phyloP scores from a whole-genome alignment of 2,113 vertebrate species.

The Etheostoma spectabile region DNA sequence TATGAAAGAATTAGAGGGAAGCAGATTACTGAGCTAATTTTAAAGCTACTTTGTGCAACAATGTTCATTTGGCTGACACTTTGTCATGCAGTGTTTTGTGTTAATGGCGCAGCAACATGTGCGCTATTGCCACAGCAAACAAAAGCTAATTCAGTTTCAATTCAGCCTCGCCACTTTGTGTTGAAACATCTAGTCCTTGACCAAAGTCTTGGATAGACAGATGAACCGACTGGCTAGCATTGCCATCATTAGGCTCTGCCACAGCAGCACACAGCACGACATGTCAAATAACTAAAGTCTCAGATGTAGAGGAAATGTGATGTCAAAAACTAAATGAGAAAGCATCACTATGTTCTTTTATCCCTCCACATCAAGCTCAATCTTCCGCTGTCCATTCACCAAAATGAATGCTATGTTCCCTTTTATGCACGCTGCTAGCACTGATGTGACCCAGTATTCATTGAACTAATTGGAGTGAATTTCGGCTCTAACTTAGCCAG shows the following conservation, averaged over 20 bases:
- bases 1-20: background rate
- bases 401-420: background rate
- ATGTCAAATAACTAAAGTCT: background rate
- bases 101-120: background rate
- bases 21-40: background rate
- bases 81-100: background rate
- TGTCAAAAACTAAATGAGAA: constrained; percentile 1
- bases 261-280: background rate
- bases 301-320: background rate
- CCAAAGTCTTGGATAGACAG: background rate
- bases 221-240: background rate
- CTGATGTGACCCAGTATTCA: constrained; percentile 48
- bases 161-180: background rate
- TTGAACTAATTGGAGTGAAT: constrained; percentile 65
- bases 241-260: background rate
- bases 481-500: constrained; percentile 61
- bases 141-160: background rate
- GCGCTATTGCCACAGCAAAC: background rate
- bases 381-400: constrained; percentile 13
- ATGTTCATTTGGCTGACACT: background rate
- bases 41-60: constrained; percentile 1
- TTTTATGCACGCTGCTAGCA: background rate
- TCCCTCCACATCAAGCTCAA: background rate
- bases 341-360: background rate
- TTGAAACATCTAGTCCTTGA: background rate